Percentiles rank a stretch among this genome's conserved stretches.
Evolutionary conservation across 2,888 invertebrate genomes (phyloP).

Genomic region (Aphodius granarius): DNA sequence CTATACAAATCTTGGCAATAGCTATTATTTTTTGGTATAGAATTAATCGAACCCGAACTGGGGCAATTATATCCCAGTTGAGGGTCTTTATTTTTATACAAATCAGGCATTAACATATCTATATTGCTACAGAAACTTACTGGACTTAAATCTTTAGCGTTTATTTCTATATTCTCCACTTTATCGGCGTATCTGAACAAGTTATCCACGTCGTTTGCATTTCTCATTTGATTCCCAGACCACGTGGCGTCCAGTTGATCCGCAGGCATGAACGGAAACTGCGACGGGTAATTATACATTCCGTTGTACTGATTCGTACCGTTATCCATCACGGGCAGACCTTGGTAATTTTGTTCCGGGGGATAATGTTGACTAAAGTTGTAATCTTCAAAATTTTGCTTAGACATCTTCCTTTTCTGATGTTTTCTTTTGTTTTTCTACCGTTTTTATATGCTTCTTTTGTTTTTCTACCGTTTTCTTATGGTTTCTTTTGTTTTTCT

Average conservation of each 20-base stretch:
- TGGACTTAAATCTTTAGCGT: slow-evolving; percentile 48
- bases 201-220: slow-evolving; percentile 35
- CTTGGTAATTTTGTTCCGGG: slow-evolving; percentile 19
- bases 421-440: no score
- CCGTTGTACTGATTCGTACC: neutral
- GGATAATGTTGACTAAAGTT: slow-evolving; percentile 30
- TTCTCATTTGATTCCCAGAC: slow-evolving; percentile 33
- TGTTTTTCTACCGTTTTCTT: no score
- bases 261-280: neutral
- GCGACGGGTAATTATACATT: neutral
- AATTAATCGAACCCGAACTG: slow-evolving; percentile 37
- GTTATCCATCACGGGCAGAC: neutral
- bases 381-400: slow-evolving; percentile 27
- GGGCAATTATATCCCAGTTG: slow-evolving; percentile 45
- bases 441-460: no score
- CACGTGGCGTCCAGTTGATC: slow-evolving; percentile 34
- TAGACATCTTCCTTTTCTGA: slow-evolving; percentile 28
- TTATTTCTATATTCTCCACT: slow-evolving; percentile 46
- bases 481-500: slow-evolving; percentile 3
- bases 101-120: slow-evolving; percentile 42
- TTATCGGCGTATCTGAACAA: slow-evolving; percentile 40
- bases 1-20: slow-evolving; percentile 20
- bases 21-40: slow-evolving; percentile 27
- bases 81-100: slow-evolving; percentile 40
- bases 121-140: slow-evolving; percentile 45